Conservation (phyloP, 2,797 vertebrate genomes). For the Sternarchorhynchus goeldii region DNA sequence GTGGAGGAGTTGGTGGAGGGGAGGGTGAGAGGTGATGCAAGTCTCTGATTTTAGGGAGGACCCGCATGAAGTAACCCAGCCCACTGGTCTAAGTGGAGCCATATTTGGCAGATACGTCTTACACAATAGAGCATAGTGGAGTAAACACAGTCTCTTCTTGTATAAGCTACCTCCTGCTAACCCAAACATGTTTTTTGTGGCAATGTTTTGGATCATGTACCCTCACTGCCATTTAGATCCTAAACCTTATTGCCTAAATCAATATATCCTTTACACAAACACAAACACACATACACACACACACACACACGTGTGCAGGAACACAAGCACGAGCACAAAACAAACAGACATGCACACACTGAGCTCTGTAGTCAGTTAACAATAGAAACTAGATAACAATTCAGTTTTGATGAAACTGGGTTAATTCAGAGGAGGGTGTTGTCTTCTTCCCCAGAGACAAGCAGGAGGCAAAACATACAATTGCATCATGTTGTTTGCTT, state of each 20-base stretch:
- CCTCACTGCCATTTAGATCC: slow-evolving; percentile 24
- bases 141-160: slow-evolving; percentile 11
- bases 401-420: no score
- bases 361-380: no score
- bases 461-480: no score
- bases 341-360: background rate
- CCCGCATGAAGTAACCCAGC: slow-evolving; percentile 12
- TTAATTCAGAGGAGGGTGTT: no score
- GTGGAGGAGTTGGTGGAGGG: no score
- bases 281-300: background rate
- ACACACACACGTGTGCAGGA: background rate
- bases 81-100: slow-evolving; percentile 33
- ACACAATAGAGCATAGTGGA: slow-evolving; percentile 29
- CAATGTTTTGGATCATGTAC: slow-evolving; percentile 28
- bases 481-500: no score
- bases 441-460: no score
- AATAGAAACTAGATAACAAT: no score
- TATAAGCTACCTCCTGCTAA: slow-evolving; percentile 24
- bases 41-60: slow-evolving; percentile 14
- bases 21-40: background rate
- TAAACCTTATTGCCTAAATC: background rate
- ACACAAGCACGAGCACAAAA: background rate
- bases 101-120: slow-evolving; percentile 1
- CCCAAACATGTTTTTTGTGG: slow-evolving; percentile 40
- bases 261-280: no score